A percentile compares a stretch with the other conserved stretches of the same genome.
These are phyloP conservation scores for Petrophora chlorosata DNA, from an alignment of 2,888 invertebrate species.

Conservation along the genomic window DNA sequence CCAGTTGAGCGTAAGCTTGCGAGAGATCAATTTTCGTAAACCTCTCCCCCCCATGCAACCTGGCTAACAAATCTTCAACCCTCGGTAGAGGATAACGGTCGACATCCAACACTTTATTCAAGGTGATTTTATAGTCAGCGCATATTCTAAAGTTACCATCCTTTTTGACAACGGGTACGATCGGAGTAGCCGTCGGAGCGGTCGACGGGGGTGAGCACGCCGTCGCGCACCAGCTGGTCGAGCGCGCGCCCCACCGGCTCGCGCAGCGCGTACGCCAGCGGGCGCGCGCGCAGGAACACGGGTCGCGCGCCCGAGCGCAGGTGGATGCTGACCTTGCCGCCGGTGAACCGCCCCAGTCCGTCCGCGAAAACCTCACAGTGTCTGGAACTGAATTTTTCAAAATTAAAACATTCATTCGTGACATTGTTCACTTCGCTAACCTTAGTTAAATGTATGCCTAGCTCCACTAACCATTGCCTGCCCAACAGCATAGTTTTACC, in stretches of 20 bases:
- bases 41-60: constrained; percentile 24
- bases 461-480: constrained; percentile 31
- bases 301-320: constrained; percentile 27
- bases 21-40: background rate
- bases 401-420: background rate
- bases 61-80: constrained; percentile 33
- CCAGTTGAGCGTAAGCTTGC: background rate
- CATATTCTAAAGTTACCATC: constrained; percentile 41
- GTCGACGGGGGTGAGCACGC: constrained; percentile 2
- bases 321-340: constrained; percentile 29
- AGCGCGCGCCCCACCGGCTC: constrained; percentile 33
- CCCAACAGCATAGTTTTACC: constrained; percentile 16
- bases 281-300: constrained; percentile 28
- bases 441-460: constrained; percentile 7
- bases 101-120: constrained; percentile 39
- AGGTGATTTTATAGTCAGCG: constrained; percentile 38
- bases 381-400: constrained; percentile 27
- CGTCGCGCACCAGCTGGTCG: constrained; percentile 27
- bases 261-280: constrained; percentile 31
- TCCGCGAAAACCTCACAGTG: constrained; percentile 37
- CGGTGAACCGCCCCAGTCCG: constrained; percentile 40
- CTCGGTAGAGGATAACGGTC: constrained; percentile 38
- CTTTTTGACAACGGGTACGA: constrained; percentile 29
- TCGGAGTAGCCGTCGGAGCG: background rate
- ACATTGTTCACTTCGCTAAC: background rate